A percentile compares a stretch with the other conserved stretches of the same genome.
Conservation (phyloP, 2,888 invertebrate species). For the Caenorhabditis afra region DNA sequence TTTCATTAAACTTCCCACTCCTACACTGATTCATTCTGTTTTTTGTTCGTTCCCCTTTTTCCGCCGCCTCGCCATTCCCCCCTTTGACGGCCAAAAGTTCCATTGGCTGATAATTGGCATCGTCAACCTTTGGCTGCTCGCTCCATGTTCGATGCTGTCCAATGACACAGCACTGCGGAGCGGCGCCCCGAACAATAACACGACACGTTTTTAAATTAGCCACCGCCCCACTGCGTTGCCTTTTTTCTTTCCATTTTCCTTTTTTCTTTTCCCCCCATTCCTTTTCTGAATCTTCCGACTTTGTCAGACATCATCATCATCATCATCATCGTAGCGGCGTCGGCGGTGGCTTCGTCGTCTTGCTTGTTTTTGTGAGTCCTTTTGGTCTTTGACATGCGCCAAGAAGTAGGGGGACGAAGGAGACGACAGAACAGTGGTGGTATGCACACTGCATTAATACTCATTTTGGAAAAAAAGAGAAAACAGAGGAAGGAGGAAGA, state of each 20-base stretch:
- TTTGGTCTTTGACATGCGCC: slow-evolving; percentile 48
- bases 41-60: background rate
- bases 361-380: slow-evolving; percentile 42
- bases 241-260: too few species aligned
- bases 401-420: slow-evolving; percentile 5
- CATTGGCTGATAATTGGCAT: slow-evolving; percentile 26
- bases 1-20: background rate
- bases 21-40: slow-evolving; percentile 16
- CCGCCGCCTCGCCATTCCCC: background rate
- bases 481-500: slow-evolving; percentile 9
- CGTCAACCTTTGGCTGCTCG: slow-evolving; percentile 33
- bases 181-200: slow-evolving; percentile 31
- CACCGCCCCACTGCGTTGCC: slow-evolving; percentile 27
- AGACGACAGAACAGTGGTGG: slow-evolving; percentile 35
- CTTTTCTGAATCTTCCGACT: background rate
- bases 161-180: background rate
- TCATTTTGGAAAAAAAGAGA: slow-evolving; percentile 11
- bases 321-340: background rate
- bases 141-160: slow-evolving; percentile 20
- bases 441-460: slow-evolving; percentile 52
- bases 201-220: slow-evolving; percentile 51
- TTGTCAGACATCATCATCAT: slow-evolving; percentile 10
- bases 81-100: slow-evolving; percentile 24
- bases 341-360: slow-evolving; percentile 3
- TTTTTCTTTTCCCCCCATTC: too few species aligned